Base-by-base conservation (phyloP, 1,140 invertebrate genomes). In the Saccostrea echinata region DNA sequence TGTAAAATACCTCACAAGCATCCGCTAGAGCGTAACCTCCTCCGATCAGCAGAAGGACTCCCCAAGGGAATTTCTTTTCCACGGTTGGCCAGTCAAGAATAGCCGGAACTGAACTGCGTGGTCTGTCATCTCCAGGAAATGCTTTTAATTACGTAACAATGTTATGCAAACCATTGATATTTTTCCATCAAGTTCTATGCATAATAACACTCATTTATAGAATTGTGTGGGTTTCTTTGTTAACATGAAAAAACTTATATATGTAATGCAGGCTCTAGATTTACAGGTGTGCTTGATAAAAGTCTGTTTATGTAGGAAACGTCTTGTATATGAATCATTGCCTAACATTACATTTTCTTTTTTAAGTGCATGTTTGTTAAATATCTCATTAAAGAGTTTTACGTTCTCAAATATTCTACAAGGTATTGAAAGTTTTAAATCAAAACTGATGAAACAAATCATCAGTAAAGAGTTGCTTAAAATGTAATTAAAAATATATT, bases 11-110 rank as follows among this genome's bases (percentile, higher is more conserved):
- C 82, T 86, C 83, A 85, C 85, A 85, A 9, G 85, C 88, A 64
- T 89, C 86, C 21, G 88, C 98, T 24, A 98, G 95, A 0, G 98
- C 97, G 93, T 98, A 98, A 0, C 98, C 98, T 84, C 97, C 97
- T 61, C 97, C 96, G 3, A 95, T 87, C 3, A 96, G 91, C 0
- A 96, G 51, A 0, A 96, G 89, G 0, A 95, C 92, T n/a, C 94
- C 94, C 95, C 95, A 96, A 0, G 95, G 93, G 9, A 95, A 90
- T 61, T 94, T 93, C 71, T 92, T 89, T 30, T 94, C 93, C 13
- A 94, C 92, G 8, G 88, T 90, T 76, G 94, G 90, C 95, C 95
- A 96, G 52, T 90, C 88, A 21, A 94, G 57, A 33, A 94, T 57
- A 4, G 91, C 53, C 0, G 90, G 87, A 16, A 89, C 89, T 8